Conservation (phyloP, 2,113 vertebrate genomes). For the Zosterops japonicus region DNA sequence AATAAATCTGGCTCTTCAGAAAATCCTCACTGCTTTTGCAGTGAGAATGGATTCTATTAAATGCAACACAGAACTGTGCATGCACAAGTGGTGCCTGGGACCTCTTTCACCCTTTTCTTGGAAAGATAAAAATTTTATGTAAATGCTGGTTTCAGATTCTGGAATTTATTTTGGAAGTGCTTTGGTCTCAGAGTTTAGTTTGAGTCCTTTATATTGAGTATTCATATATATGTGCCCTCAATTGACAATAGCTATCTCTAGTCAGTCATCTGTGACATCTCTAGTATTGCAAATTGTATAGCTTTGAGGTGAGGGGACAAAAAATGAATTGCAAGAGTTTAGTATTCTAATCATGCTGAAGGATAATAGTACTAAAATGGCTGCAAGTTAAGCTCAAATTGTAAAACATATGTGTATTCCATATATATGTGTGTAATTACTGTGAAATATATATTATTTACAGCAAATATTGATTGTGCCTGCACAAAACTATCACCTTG, state of each 20-base stretch:
- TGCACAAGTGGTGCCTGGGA: neutral
- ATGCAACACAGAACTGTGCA: neutral
- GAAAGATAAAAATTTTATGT: neutral
- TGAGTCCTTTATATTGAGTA: neutral
- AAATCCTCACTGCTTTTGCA: neutral
- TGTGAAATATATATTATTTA: neutral
- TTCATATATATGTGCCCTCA: neutral
- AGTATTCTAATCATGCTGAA: neutral
- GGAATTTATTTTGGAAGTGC: neutral
- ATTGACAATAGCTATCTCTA: neutral
- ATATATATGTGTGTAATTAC: neutral
- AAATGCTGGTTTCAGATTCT: neutral
- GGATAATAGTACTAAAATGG: neutral
- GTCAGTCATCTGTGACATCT: neutral
- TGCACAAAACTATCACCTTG: slow-evolving; percentile 9
- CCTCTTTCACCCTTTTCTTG: neutral
- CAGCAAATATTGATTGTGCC: neutral
- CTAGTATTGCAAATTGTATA: neutral
- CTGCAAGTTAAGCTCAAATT: neutral
- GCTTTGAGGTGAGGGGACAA: neutral
- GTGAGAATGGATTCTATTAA: neutral
- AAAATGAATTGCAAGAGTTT: neutral
- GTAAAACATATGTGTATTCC: neutral
- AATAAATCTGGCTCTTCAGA: neutral
- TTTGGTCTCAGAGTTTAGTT: neutral